Percentiles rank a stretch among this genome's conserved stretches.
Evolutionary conservation across 2,113 vertebrate genomes (phyloP).

Genomic region (Labeo rohita): DNA sequence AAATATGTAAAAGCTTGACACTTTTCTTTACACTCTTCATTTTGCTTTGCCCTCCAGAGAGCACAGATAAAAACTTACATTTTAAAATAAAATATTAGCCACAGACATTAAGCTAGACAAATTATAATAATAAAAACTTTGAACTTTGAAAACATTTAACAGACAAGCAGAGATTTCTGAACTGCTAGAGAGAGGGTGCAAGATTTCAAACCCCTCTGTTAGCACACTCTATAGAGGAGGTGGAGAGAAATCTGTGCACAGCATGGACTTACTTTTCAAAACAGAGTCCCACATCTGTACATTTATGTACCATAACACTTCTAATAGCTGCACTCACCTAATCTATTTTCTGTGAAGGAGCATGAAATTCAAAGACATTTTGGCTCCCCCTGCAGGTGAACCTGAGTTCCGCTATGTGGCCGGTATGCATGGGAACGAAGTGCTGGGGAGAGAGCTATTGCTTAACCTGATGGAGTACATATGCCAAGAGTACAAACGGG

Average conservation of each 20-base stretch:
- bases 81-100: background rate
- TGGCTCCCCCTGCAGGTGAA: conserved; percentile 79
- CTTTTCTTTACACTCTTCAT: background rate
- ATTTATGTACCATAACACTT: conserved; percentile 34
- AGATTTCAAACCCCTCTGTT: conserved; percentile 66
- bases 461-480: conserved; percentile 92
- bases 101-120: background rate
- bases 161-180: background rate
- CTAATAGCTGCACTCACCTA: conserved; percentile 23
- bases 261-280: conserved; percentile 33
- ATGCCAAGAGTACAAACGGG: conserved; percentile 86
- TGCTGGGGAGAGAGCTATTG: conserved; percentile 87
- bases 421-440: conserved; percentile 92
- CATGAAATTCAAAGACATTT: background rate
- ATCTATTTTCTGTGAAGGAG: background rate
- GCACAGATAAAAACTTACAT: background rate
- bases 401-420: conserved; percentile 93
- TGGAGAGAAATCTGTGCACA: background rate
- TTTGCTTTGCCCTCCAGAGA: background rate
- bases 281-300: conserved; percentile 13
- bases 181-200: conserved; percentile 54
- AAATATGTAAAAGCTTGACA: background rate
- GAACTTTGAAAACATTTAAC: background rate
- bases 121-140: background rate
- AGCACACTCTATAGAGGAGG: conserved; percentile 19